Evolutionary conservation across 1,140 invertebrate genomes (phyloP).

Genomic region (Linepithema humile): DNA sequence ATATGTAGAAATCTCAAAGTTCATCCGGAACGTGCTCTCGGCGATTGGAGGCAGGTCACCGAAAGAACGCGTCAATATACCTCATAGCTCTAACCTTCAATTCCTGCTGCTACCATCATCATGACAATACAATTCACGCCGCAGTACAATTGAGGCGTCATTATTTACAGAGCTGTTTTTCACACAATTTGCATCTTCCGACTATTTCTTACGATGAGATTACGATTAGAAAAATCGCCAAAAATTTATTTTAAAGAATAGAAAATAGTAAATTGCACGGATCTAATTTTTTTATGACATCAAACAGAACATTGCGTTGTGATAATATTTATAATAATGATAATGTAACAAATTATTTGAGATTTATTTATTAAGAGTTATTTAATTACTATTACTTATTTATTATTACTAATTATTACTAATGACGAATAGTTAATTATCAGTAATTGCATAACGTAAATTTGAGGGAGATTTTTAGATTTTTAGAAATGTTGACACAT

Average conservation of each 20-base stretch:
- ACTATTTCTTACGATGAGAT: not conserved
- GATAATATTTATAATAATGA: no score
- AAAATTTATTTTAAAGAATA: no score
- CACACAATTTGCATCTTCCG: not conserved
- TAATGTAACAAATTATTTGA: not conserved
- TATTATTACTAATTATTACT: not conserved
- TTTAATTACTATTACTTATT: not conserved
- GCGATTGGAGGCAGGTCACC: not conserved
- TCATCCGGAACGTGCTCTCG: slow-evolving; percentile 29
- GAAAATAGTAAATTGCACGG: not conserved
- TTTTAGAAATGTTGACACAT: not conserved
- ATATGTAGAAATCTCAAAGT: slow-evolving; percentile 48
- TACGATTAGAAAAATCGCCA: not conserved
- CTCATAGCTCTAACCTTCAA: not conserved
- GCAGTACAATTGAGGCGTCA: not conserved
- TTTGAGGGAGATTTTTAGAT: not conserved
- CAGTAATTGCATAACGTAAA: not conserved
- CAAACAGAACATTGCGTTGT: no score
- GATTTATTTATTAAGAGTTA: not conserved
- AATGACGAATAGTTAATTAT: not conserved
- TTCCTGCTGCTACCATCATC: not conserved
- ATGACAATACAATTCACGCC: slow-evolving; percentile 29
- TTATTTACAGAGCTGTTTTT: slow-evolving; percentile 1
- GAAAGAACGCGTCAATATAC: slow-evolving; percentile 40
- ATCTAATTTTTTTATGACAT: not conserved